Percentiles rank a stretch among this genome's conserved stretches.
Conservation (phyloP, 1,140 invertebrate genomes). For the Leptinotarsa defecta region DNA sequence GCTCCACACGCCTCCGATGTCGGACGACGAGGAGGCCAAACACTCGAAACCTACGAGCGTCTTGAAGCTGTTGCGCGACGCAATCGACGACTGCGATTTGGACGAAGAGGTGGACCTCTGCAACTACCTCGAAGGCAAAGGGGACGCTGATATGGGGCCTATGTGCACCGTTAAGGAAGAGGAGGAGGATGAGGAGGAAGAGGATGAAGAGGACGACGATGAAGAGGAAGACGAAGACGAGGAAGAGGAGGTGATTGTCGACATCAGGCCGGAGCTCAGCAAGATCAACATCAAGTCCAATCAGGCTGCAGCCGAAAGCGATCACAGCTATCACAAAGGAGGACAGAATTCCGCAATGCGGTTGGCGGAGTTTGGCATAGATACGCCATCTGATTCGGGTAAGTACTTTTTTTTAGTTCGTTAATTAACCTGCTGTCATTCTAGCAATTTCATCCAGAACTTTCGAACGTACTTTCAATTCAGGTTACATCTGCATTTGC, state of each 20-base stretch:
- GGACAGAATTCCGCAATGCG: conserved; percentile 58
- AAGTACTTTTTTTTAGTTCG: conserved; percentile 57
- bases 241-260: conserved; percentile 36
- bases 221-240: conserved; percentile 47
- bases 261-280: conserved; percentile 45
- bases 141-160: conserved; percentile 49
- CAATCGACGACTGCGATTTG: conserved; percentile 45
- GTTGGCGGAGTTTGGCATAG: conserved; percentile 67
- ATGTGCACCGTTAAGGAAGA: conserved; percentile 48
- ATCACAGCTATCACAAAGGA: conserved; percentile 74
- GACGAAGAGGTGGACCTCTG: conserved; percentile 43
- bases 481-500: too few species aligned
- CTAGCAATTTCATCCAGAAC: too few species aligned
- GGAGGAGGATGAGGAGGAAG: conserved; percentile 45
- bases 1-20: conserved; percentile 55
- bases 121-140: conserved; percentile 44
- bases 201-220: conserved; percentile 45
- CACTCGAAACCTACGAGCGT: conserved; percentile 33
- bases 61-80: conserved; percentile 44
- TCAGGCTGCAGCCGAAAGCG: conserved; percentile 53
- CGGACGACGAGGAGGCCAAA: conserved; percentile 51
- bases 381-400: conserved; percentile 87
- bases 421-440: background rate
- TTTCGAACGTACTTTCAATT: too few species aligned
- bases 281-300: conserved; percentile 42